Conservation (phyloP, 2,888 invertebrate species). For the Taphrorychus bicolor region DNA sequence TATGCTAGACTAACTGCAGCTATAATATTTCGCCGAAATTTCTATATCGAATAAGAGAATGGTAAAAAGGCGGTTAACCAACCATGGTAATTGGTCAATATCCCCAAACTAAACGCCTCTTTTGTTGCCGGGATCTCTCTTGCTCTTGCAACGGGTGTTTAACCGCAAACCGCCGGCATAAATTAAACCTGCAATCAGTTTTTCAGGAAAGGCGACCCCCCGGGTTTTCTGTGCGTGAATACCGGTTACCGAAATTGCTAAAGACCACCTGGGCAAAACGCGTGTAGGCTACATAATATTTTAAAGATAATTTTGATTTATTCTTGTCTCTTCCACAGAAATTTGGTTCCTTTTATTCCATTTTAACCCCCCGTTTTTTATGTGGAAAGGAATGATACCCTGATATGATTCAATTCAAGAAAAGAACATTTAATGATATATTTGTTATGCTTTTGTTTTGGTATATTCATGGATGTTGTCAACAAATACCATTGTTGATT, state of each 20-base stretch:
- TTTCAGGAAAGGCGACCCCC: constrained; percentile 31
- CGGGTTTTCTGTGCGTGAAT: constrained; percentile 27
- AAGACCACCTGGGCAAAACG: constrained; percentile 20
- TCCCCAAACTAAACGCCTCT: constrained; percentile 14
- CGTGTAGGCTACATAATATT: background rate
- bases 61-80: background rate
- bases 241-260: constrained; percentile 24
- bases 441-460: too few relatives aligned
- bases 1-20: too few relatives aligned
- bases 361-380: too few relatives aligned
- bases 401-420: too few relatives aligned
- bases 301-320: background rate
- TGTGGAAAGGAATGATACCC: too few relatives aligned
- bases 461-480: too few relatives aligned
- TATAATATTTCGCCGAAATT: too few relatives aligned
- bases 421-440: too few relatives aligned
- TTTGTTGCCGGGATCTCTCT: constrained; percentile 19
- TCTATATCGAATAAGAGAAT: background rate
- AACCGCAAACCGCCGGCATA: constrained; percentile 23
- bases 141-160: constrained; percentile 27
- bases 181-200: constrained; percentile 22
- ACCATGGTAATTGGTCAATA: constrained; percentile 19
- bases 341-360: too few relatives aligned
- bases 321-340: too few relatives aligned
- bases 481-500: too few relatives aligned